Evolutionary conservation across 2,113 vertebrate genomes (phyloP), one percentile per base, ranked within the genome.

Genomic region (Pipra filicauda): DNA sequence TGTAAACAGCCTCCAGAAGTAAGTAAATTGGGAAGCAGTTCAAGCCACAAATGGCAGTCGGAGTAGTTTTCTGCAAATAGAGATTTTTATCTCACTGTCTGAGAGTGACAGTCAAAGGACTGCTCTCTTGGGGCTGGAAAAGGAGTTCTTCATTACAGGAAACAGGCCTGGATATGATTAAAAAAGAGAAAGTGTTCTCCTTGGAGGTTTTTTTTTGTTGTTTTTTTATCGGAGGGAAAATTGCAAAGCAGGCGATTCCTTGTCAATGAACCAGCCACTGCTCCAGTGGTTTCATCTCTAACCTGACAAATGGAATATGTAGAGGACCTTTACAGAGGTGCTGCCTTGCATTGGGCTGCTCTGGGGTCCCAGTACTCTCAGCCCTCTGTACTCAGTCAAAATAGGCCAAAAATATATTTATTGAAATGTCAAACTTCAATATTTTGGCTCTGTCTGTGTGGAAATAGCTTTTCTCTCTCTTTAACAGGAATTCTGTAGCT

Each of bases 41-140:
- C 65, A 69, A 90, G 65, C 82, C 6, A 0, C 88, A 74, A 77
- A 67, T 26, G 51, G 72, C 76, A 80, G 79, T 8, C 26, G 0
- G 78, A 64, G 49, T n/a, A 43, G 46, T 90, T 66, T 81, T 13
- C 93, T 93, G 88, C 82, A 74, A 91, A 46, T 2, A 37, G 81
- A 71, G 93, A 58, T 77, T 93, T 96, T 88, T 80, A 85, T 86
- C 79, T 77, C 26, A 8, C 73, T 69, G 1, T 41, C 79, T 75
- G 79, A 86, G 95, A 93, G 90, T 80, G 91, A 86, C 88, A 72
- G 83, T 96, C 57, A 52, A 80, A 81, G 62, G 79, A 81, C 57
- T 26, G 51, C 58, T 89, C 90, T 91, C 93, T 57, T 71, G 90
- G 76, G 88, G 81, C 58, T 24, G 69, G 55, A 39, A n/a, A 66